Base-by-base conservation (phyloP, 2,888 invertebrate species). In the Dichetophora obliterata region DNA sequence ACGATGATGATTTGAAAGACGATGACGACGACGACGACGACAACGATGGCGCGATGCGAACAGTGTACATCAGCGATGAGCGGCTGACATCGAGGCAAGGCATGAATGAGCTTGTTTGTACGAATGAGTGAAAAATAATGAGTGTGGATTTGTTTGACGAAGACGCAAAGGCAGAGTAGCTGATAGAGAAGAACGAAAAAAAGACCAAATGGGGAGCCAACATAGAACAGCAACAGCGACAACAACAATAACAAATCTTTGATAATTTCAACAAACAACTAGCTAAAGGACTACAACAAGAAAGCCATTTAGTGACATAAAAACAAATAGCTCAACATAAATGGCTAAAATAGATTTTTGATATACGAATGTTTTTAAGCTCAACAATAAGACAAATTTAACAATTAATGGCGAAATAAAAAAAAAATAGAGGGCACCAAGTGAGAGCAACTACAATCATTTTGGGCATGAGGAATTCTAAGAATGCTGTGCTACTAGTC, bases 201-300 rank as follows among this genome's bases (percentile, higher is more conserved):
- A 27, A 59, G 27, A 4, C 22, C 57, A 59, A 27, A 59, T 6
- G 57, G 9, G 22, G 8, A 37, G 31, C 5, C 34, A 31, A 34
- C 27, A 16, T 5, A 22, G 27, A 71, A 9, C 72, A 22, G 14
- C 57, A 43, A 69, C 68, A 70, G 43, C 37, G 31, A 74, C 68
- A 31, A 65, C 61, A 82, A 59, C 80, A 69, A 75, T 77, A 59
- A 59, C 8, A 59, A 59, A 54, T 54, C 9, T 19, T 24, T 27
- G 24, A 9, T 9, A 24, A 24, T 54, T 59, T 24, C 14, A 27
- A 27, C 57, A 8, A 43, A 11, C 43, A 43, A 8, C 37, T 8
- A 37, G 3, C 11, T 43, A 43, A 43, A 43, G 43, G 43, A 43
- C 11, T 43, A 43, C 11, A 43, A 43, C 11, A 14, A 3, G 57